Evolutionary conservation across 2,888 invertebrate genomes (phyloP).

Genomic region (Gari tellinella): DNA sequence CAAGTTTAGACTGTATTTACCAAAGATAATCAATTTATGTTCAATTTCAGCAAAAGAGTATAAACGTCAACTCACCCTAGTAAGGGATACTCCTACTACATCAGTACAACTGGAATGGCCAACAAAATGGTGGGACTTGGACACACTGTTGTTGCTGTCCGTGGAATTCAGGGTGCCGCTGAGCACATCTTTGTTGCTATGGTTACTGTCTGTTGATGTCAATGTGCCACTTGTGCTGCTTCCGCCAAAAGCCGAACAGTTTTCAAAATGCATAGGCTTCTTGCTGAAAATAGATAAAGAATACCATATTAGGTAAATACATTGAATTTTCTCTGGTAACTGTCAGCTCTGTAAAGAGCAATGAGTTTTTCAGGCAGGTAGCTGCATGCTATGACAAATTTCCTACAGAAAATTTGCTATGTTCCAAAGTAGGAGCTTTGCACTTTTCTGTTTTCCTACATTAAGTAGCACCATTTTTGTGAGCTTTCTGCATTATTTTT

Average conservation of each 20-base stretch:
- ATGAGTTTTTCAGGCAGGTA: too few species aligned
- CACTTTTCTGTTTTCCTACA: too few species aligned
- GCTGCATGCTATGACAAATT: too few species aligned
- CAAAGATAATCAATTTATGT: too few species aligned
- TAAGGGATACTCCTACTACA: slow-evolving; percentile 57
- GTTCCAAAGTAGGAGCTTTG: too few species aligned
- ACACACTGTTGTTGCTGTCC: slow-evolving; percentile 65
- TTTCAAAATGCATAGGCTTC: slow-evolving; percentile 61
- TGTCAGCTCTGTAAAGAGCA: too few species aligned
- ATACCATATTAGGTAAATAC: too few species aligned
- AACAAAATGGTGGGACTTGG: slow-evolving; percentile 51
- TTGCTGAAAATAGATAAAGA: slow-evolving; percentile 52
- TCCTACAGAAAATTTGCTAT: too few species aligned
- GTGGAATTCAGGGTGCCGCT: slow-evolving; percentile 69
- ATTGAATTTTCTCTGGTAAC: too few species aligned
- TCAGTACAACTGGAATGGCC: slow-evolving; percentile 50
- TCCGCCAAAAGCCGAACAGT: slow-evolving; percentile 61
- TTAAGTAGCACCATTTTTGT: too few species aligned
- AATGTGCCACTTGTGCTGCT: slow-evolving; percentile 62
- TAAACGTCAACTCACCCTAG: slow-evolving; percentile 34
- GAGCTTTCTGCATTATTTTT: too few species aligned
- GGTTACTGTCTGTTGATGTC: slow-evolving; percentile 67
- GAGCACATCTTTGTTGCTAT: slow-evolving; percentile 61
- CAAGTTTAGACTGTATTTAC: too few species aligned
- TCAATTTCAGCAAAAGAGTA: not conserved